Evolutionary conservation across 2,113 vertebrate genomes (phyloP), one percentile per base, ranked within the genome.

Genomic region (Antechinus flavipes): DNA sequence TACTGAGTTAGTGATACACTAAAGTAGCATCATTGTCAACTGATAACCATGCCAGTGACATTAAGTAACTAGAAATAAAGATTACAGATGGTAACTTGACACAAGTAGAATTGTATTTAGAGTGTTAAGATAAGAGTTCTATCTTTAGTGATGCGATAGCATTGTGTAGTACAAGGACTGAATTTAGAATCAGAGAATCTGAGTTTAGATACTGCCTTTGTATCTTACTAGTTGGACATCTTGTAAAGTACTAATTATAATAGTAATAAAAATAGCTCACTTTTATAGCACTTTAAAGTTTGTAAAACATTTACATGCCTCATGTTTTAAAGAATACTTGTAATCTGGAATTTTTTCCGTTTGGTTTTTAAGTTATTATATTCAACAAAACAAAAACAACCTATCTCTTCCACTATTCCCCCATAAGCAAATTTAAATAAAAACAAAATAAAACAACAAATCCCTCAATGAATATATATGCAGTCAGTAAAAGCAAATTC

Each of bases 41-140:
- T 42, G 35, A 23, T 84, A 84, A 84, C 68, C n/a, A 84, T 84
- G 35, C 68, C 35, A 84, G 35, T 84, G 68, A 23, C 68, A 42
- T 84, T 84, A 23, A 84, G n/a, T 84, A 84, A 84, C 68, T 42
- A 84, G 68, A 42, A 84, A 84, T 84, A 84, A 42, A 84, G 68
- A 84, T 84, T 84, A 84, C 68, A 84, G 68, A 84, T 84, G n/a
- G 68, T 84, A 84, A 84, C 61, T 68, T 84, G 68, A 84, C n/a
- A 84, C 35, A 84, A 84, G 68, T 84, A 84, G 68, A 84, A 84
- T 84, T 84, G 42, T 84, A 42, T 84, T 42, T 84, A 84, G 68
- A 84, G 16, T 84, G 68, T 84, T n/a, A 84, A 84, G 68, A 84
- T 84, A 84, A n/a, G n/a, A 1, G 5, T 42, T 16, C 68, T 84